phyloP scores from a whole-genome alignment of 2,113 vertebrate genomes.

The Aleadryas rufinucha region DNA sequence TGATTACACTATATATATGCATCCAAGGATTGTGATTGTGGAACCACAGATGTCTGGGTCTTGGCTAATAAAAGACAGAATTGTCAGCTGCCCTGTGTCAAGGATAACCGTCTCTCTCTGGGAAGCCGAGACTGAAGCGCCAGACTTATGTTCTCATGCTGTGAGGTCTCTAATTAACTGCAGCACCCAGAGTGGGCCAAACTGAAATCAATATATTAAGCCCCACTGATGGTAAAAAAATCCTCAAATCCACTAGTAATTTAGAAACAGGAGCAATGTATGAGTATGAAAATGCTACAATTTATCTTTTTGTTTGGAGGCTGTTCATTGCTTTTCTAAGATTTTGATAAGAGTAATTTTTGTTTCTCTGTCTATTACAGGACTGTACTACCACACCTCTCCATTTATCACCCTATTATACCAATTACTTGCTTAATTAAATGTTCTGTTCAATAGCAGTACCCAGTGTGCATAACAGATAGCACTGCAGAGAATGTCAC shows the following conservation, averaged over 20 bases:
- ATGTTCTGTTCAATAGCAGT: background rate
- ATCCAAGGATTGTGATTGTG: background rate
- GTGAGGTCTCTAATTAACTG: constrained; percentile 21
- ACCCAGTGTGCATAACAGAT: accelerated
- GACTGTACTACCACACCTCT: background rate
- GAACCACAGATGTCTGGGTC: background rate
- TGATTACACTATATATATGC: background rate
- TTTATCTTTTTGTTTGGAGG: background rate
- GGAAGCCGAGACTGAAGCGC: background rate
- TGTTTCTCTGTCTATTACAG: background rate
- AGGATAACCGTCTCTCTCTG: background rate
- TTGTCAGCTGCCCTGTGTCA: constrained; percentile 13
- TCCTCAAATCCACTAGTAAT: background rate
- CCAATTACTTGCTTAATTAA: background rate
- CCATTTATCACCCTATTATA: background rate
- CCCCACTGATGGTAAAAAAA: background rate
- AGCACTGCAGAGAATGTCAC: background rate
- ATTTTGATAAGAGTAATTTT: background rate
- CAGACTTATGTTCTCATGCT: background rate
- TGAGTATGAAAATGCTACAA: background rate
- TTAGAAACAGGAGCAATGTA: background rate
- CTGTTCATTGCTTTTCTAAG: background rate
- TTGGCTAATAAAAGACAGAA: constrained; percentile 21
- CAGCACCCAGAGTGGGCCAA: background rate
- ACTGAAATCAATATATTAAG: background rate